These are phyloP conservation scores for Chamaetylas fuelleborni DNA, from an alignment of 2,113 vertebrate genomes.

Conservation along the genomic window DNA sequence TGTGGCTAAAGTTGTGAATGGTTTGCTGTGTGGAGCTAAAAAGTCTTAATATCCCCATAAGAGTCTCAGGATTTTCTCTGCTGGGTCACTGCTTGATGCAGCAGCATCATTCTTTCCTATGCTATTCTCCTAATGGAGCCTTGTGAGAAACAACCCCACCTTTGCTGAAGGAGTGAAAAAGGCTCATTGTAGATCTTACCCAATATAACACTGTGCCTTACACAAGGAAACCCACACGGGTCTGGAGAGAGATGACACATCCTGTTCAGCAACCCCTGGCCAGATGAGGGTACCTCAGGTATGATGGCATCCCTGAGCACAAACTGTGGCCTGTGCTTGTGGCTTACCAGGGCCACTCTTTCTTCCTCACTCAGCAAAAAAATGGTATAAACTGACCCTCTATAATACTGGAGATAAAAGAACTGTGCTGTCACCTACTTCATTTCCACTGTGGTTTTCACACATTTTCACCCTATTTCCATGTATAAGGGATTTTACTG, in stretches of 20 bases:
- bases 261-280: not conserved
- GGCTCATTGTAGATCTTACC: not conserved
- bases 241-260: not conserved
- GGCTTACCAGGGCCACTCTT: not conserved
- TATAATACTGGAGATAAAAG: not conserved
- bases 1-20: conserved; percentile 24
- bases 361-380: not conserved
- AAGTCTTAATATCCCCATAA: not conserved
- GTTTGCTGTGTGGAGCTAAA: conserved; percentile 18
- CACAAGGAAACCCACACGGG: not conserved
- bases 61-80: conserved; percentile 8
- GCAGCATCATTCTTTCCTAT: conserved; percentile 17
- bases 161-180: conserved; percentile 31
- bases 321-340: not conserved
- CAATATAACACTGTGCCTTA: not conserved
- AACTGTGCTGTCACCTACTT: not conserved
- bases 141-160: conserved; percentile 11
- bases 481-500: not conserved
- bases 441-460: conserved; percentile 34
- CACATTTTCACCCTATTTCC: not conserved
- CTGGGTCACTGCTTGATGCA: not conserved
- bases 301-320: not conserved
- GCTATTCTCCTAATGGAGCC: not conserved
- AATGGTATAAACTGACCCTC: not conserved
- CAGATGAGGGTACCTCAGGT: not conserved